Base-by-base conservation (phyloP, 64 coral and sea anemone genomes). In the Montipora foliosa region DNA sequence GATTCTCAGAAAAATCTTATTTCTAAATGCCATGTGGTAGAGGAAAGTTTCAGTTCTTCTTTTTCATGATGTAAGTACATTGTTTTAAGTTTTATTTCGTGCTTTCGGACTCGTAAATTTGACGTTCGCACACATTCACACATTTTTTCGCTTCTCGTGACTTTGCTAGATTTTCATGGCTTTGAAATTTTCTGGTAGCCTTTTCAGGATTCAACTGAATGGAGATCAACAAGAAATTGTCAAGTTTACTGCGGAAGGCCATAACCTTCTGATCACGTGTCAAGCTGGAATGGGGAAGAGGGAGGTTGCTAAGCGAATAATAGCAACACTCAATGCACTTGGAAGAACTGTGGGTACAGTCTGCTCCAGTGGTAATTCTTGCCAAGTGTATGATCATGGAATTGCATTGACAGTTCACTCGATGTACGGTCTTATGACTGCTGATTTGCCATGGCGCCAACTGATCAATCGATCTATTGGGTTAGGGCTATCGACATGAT, bases 281-380 rank as follows among this genome's bases (percentile, higher is more conserved):
- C 87, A 95, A 51, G 81, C 80, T 22, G 93, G 80, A 20, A 62
- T 48, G 0, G 81, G 93, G 16, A 95, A 95, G 37, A 84, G 55
- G 0, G 48, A 76, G 24, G 70, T 95, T 44, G 87, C 90, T 1
- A 74, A 29, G 9, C 0, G 9, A 8, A 91, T 91, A 5, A 82
- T 91, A 8, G 2, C 60, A 44, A 70, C 46, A 29, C 5, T 20
- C 4, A 68, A 72, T 8, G 19, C 78, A 10, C 58, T 5, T 48
- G 62, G 89, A 11, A 91, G 47, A 55, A 72, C 68, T 22, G 46
- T 91, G 1, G 79, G 61, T 55, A 19, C 74, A 3, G 13, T 91
- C n/a, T 83, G 89, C 25, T 91, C 79, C 2, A 91, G 77, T 49
- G 89, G 89, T 11, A 91, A 83, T 20, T 8, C 89, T 11, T 82